These are phyloP conservation scores for Helleia helle DNA, from an alignment of 2,888 invertebrate species.

Conservation along the genomic window DNA sequence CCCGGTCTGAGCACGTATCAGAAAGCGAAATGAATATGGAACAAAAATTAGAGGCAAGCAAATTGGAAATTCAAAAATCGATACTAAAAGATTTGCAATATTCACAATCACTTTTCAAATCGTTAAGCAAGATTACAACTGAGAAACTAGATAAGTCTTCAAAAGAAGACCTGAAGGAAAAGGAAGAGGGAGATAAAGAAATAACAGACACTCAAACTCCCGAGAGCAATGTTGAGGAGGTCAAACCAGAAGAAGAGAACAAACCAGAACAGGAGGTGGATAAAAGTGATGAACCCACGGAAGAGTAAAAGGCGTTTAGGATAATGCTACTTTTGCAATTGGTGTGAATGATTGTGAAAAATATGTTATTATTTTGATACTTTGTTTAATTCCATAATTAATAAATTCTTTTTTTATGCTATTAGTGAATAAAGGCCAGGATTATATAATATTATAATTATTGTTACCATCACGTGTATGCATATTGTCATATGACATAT, in stretches of 20 bases:
- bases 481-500: no score
- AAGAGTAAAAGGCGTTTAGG: no score
- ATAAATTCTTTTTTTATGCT: no score
- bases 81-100: conserved; percentile 52
- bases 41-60: conserved; percentile 42
- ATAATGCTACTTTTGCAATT: no score
- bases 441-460: no score
- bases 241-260: conserved; percentile 12
- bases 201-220: conserved; percentile 11
- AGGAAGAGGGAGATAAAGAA: conserved; percentile 10
- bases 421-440: no score
- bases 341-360: no score
- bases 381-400: no score
- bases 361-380: no score
- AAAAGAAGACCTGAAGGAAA: conserved; percentile 16
- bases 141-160: conserved; percentile 20
- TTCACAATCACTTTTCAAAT: conserved; percentile 36
- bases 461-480: no score
- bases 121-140: conserved; percentile 22
- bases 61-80: conserved; percentile 50
- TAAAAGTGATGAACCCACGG: no score
- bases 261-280: conserved; percentile 11
- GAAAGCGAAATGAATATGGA: conserved; percentile 33
- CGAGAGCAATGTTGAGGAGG: conserved; percentile 15
- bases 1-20: conserved; percentile 28